phyloP scores from a whole-genome alignment of 1,140 invertebrate genomes.

The Procambarus clarkii region DNA sequence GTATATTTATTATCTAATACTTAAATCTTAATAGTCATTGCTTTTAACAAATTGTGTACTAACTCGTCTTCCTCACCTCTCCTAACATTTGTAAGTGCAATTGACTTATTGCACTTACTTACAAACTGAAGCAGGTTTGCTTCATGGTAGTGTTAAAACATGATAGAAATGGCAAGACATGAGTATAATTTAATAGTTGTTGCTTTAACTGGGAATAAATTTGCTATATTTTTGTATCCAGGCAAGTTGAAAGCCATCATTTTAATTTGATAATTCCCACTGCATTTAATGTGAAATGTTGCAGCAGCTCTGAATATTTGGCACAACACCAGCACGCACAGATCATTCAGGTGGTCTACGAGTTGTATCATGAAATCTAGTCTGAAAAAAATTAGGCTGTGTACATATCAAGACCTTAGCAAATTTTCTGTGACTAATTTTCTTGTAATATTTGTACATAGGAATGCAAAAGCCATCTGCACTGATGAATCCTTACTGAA shows the following conservation, averaged over 20 bases:
- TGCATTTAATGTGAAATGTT: neutral
- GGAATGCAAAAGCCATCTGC: neutral
- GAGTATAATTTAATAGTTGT: neutral
- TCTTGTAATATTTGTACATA: conserved; percentile 7
- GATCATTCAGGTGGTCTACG: neutral
- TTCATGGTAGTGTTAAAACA: neutral
- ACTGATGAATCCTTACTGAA: neutral
- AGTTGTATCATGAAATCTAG: neutral
- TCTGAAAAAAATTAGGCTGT: neutral
- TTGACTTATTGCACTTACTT: neutral
- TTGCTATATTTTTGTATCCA: neutral
- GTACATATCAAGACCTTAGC: neutral
- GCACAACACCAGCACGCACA: neutral
- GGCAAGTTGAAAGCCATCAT: neutral
- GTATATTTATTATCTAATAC: neutral
- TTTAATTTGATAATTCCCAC: neutral
- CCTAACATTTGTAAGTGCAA: neutral
- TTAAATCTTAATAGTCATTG: neutral
- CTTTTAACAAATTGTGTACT: neutral
- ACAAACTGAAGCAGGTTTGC: neutral
- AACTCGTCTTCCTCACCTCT: neutral
- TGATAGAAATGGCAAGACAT: neutral
- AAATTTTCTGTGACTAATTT: neutral
- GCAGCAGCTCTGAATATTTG: neutral
- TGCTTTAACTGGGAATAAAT: neutral